phyloP scores from a whole-genome alignment of 2,797 vertebrate genomes.

The Enteromius treurensis region DNA sequence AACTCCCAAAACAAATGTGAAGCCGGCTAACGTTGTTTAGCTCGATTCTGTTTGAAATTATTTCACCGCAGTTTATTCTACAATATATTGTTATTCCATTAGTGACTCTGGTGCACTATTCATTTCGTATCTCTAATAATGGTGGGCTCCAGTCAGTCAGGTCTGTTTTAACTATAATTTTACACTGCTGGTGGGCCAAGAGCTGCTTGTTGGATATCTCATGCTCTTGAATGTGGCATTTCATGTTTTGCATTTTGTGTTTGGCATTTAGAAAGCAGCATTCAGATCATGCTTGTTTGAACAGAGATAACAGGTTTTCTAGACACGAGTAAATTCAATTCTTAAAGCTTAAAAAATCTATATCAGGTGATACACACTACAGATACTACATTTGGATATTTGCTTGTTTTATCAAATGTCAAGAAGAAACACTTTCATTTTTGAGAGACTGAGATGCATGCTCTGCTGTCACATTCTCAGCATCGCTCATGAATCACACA shows the following conservation, averaged over 20 bases:
- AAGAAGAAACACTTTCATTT: constrained; percentile 25
- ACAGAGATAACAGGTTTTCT: constrained; percentile 14
- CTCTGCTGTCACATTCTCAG: constrained; percentile 1
- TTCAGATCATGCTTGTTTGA: background rate
- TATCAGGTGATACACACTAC: background rate
- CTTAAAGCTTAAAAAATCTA: constrained; percentile 7
- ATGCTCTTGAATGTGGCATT: background rate
- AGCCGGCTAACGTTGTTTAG: background rate
- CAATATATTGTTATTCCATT: background rate
- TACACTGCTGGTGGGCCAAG: background rate
- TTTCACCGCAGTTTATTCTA: background rate
- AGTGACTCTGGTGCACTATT: background rate
- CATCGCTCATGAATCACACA: background rate
- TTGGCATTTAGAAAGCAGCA: constrained; percentile 19
- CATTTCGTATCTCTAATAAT: background rate
- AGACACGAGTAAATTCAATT: background rate
- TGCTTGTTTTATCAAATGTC: constrained; percentile 39
- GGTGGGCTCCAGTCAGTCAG: background rate
- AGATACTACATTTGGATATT: background rate
- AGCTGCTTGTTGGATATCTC: background rate
- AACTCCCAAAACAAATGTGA: background rate
- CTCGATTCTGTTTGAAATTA: background rate
- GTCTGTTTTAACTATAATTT: background rate
- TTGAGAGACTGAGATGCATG: constrained; percentile 10
- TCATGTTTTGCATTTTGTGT: constrained; percentile 14